Conservation (phyloP, 2,888 invertebrate species). For the Pomacea canaliculata region DNA sequence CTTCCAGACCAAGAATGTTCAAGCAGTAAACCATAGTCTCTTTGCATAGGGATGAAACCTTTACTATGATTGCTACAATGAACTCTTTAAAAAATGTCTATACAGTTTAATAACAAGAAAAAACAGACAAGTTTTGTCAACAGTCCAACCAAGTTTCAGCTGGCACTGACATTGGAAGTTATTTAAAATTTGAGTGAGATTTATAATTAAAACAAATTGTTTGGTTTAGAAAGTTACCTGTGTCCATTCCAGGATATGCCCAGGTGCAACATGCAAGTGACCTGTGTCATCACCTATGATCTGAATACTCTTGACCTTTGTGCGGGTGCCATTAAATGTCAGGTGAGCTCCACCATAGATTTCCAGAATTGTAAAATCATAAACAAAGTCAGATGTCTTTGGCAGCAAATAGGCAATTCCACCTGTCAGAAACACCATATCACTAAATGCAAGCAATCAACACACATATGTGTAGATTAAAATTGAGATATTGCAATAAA, state of each 20-base stretch:
- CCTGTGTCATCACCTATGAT: conserved; percentile 55
- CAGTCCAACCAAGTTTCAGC: too few relatives aligned
- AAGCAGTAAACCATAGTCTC: not conserved
- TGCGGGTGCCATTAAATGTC: conserved; percentile 36
- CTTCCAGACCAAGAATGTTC: conserved; percentile 28
- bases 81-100: too few relatives aligned
- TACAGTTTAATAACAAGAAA: too few relatives aligned
- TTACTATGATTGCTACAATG: too few relatives aligned
- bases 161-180: too few relatives aligned
- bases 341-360: conserved; percentile 54
- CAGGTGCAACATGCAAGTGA: conserved; percentile 48
- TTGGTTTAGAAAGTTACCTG: conserved; percentile 35
- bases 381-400: conserved; percentile 33
- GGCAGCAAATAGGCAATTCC: conserved; percentile 45
- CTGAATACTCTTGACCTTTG: conserved; percentile 36
- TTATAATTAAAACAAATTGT: too few relatives aligned
- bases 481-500: too few relatives aligned
- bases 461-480: too few relatives aligned
- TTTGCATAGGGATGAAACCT: not conserved
- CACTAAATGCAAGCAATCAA: too few relatives aligned
- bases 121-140: too few relatives aligned
- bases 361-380: conserved; percentile 48
- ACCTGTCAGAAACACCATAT: conserved; percentile 32
- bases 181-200: too few relatives aligned
- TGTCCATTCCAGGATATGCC: conserved; percentile 40